Percentiles rank a stretch among this genome's conserved stretches.
These are phyloP conservation scores for Oreochromis spilurus DNA, from an alignment of 2,113 vertebrate species.

Conservation along the genomic window DNA sequence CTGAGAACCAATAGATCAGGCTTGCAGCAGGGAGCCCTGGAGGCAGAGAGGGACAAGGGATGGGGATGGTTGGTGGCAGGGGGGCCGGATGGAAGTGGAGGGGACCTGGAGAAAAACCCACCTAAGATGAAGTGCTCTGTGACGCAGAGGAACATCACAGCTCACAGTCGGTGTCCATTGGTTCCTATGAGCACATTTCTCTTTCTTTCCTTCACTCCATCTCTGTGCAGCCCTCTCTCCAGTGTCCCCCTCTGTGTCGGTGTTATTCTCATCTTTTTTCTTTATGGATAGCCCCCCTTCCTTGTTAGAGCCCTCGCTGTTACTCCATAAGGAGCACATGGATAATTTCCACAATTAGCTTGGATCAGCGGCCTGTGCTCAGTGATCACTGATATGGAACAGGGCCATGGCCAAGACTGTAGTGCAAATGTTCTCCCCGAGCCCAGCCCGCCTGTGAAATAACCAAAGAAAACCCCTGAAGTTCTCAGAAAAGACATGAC, in stretches of 20 bases:
- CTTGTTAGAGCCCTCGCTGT: not conserved
- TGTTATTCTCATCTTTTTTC: not conserved
- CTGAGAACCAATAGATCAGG: constrained; percentile 75
- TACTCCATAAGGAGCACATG: not conserved
- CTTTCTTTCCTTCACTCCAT: constrained; percentile 28
- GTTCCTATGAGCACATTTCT: constrained; percentile 48
- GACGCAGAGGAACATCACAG: constrained; percentile 56
- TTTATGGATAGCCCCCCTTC: not conserved
- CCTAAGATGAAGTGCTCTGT: constrained; percentile 74
- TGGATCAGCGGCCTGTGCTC: not conserved
- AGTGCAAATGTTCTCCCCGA: not conserved
- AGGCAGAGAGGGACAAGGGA: constrained; percentile 43
- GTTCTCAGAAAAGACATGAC: not conserved
- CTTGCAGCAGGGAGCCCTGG: constrained; percentile 65
- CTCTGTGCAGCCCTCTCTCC: constrained; percentile 16
- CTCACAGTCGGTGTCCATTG: constrained; percentile 52
- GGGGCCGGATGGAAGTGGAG: not conserved
- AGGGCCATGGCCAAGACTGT: not conserved
- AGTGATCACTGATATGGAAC: not conserved
- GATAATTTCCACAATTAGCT: constrained; percentile 40
- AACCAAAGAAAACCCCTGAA: not conserved
- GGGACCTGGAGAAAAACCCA: constrained; percentile 68
- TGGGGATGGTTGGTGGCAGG: constrained; percentile 28
- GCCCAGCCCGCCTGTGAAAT: not conserved
- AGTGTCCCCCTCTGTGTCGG: not conserved